Evolutionary conservation across 2,113 vertebrate genomes (phyloP).

Genomic region (Noturus placidus): DNA sequence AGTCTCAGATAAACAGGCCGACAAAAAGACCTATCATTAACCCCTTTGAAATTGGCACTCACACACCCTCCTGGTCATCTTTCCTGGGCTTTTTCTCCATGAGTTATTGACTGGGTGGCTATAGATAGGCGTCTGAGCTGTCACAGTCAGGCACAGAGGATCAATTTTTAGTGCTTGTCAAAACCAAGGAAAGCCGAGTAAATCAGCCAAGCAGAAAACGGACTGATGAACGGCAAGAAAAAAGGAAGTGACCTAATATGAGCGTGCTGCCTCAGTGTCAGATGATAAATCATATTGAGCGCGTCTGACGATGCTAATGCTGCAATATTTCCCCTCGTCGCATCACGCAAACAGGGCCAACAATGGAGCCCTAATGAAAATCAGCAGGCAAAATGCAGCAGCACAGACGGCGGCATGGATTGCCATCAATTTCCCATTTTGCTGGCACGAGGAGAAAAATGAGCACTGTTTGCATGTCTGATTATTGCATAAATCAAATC

Average conservation of each 20-base stretch:
- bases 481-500: constrained; percentile 56
- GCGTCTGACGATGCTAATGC: constrained; percentile 32
- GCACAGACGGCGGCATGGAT: constrained; percentile 37
- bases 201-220: constrained; percentile 42
- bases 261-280: constrained; percentile 19
- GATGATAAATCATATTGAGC: constrained; percentile 44
- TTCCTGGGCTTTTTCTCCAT: constrained; percentile 19
- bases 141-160: constrained; percentile 46
- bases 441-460: constrained; percentile 38
- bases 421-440: constrained; percentile 55
- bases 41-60: constrained; percentile 4
- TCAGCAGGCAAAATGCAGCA: constrained; percentile 39
- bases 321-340: constrained; percentile 18
- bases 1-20: constrained; percentile 4
- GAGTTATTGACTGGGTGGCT: constrained; percentile 45
- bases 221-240: constrained; percentile 23
- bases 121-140: constrained; percentile 37
- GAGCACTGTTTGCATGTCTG: constrained; percentile 50
- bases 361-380: constrained; percentile 55
- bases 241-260: constrained; percentile 51
- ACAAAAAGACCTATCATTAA: constrained; percentile 4
- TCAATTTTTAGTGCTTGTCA: constrained; percentile 52
- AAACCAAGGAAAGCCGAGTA: constrained; percentile 43
- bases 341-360: constrained; percentile 32
- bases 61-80: constrained; percentile 26